Conservation (phyloP, 2,113 vertebrate genomes). For the Saccopteryx leptura region DNA sequence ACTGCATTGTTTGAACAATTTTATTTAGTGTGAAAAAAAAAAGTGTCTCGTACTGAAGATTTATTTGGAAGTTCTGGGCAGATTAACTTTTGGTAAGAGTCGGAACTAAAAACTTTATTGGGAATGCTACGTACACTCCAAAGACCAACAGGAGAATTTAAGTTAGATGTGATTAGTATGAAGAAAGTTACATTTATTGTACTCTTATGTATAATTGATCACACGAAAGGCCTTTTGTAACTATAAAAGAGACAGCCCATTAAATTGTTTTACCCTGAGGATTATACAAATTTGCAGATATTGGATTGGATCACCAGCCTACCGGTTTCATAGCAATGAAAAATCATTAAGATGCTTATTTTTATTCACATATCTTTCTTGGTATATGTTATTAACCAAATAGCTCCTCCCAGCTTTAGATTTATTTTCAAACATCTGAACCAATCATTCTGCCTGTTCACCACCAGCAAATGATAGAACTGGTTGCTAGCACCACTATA, state of each 20-base stretch:
- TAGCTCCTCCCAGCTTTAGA: slow-evolving; percentile 87
- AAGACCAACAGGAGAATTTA: slow-evolving; percentile 91
- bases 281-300: slow-evolving; percentile 91
- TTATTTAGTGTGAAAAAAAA: slow-evolving; percentile 77
- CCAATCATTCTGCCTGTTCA: slow-evolving; percentile 77
- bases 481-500: background rate
- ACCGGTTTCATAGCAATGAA: slow-evolving; percentile 89
- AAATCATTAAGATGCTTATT: slow-evolving; percentile 91
- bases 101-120: slow-evolving; percentile 91
- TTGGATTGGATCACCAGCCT: slow-evolving; percentile 89
- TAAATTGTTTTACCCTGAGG: slow-evolving; percentile 93
- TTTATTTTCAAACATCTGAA: slow-evolving; percentile 83
- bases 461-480: slow-evolving; percentile 26
- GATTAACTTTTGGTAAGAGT: slow-evolving; percentile 92
- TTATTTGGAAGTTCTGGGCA: slow-evolving; percentile 90
- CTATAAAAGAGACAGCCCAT: slow-evolving; percentile 93
- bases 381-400: slow-evolving; percentile 89
- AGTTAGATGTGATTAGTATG: slow-evolving; percentile 93
- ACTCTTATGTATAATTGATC: slow-evolving; percentile 93
- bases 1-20: slow-evolving; percentile 86
- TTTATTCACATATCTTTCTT: slow-evolving; percentile 88
- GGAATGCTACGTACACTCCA: slow-evolving; percentile 90
- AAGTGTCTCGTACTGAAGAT: slow-evolving; percentile 83
- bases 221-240: slow-evolving; percentile 92
- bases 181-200: slow-evolving; percentile 93